Conservation (phyloP, 2,888 invertebrate species). For the Zeuzera pyrina region DNA sequence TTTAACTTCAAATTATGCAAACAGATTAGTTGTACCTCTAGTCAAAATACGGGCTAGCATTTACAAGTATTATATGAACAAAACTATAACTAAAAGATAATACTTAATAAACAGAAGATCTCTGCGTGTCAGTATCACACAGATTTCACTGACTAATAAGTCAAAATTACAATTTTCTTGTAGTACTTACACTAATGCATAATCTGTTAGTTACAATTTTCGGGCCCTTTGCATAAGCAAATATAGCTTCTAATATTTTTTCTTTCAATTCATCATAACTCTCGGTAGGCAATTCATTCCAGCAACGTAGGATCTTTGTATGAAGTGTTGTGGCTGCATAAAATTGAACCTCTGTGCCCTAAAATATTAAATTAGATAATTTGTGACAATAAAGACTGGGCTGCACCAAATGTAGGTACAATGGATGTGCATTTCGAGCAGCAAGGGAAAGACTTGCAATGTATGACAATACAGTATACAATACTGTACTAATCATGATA, state of each 20-base stretch:
- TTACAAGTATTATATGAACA: neutral
- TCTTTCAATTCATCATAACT: conserved; percentile 84
- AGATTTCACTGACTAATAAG: neutral
- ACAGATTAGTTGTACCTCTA: too few relatives aligned
- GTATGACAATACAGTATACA: too few relatives aligned
- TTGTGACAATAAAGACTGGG: too few relatives aligned
- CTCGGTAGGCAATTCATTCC: conserved; percentile 88
- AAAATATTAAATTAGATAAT: conserved; percentile 26
- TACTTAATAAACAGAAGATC: neutral
- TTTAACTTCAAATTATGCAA: too few relatives aligned
- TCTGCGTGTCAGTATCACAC: too few relatives aligned
- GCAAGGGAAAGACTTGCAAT: too few relatives aligned
- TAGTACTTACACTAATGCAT: conserved; percentile 86
- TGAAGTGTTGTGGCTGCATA: conserved; percentile 94
- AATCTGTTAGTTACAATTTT: conserved; percentile 89
- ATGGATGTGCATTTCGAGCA: too few relatives aligned
- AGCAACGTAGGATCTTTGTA: conserved; percentile 88
- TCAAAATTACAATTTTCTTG: neutral
- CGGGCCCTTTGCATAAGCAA: conserved; percentile 84
- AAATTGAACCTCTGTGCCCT: conserved; percentile 93
- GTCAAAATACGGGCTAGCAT: neutral
- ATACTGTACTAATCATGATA: too few relatives aligned
- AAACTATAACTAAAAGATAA: neutral
- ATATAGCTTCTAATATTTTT: conserved; percentile 83
- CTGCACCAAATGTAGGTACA: too few relatives aligned